phyloP scores from a whole-genome alignment of 2,113 vertebrate genomes.

The Hepsetus odoe region DNA sequence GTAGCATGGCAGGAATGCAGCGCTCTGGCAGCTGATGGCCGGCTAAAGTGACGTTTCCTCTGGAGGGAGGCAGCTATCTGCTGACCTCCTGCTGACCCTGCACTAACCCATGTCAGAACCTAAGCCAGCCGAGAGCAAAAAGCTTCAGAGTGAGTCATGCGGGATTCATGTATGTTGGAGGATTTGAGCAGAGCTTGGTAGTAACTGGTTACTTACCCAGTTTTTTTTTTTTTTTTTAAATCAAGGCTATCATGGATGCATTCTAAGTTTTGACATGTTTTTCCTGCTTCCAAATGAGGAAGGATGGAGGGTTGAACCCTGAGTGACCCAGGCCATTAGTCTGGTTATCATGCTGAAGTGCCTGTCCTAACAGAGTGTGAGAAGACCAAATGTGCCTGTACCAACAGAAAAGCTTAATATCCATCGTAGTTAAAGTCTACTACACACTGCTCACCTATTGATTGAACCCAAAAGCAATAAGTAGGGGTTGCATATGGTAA shows the following conservation, averaged over 20 bases:
- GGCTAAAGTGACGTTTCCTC: conserved; percentile 40
- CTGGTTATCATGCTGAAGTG: background rate
- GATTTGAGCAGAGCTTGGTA: background rate
- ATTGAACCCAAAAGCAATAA: too few species aligned
- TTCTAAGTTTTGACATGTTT: background rate
- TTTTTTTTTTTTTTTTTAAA: too few species aligned
- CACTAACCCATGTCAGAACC: conserved; percentile 23
- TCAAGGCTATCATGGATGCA: too few species aligned
- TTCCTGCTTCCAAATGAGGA: conserved; percentile 29
- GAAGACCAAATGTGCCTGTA: background rate
- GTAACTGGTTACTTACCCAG: background rate
- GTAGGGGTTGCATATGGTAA: too few species aligned
- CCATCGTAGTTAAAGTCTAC: too few species aligned
- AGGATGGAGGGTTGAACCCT: background rate
- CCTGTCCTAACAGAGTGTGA: background rate
- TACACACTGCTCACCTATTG: too few species aligned
- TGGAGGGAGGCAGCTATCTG: conserved; percentile 31
- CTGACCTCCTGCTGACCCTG: conserved; percentile 44
- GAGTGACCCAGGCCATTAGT: conserved; percentile 10
- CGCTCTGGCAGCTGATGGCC: conserved; percentile 42
- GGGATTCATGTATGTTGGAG: background rate
- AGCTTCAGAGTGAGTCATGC: background rate
- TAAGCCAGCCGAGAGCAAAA: background rate
- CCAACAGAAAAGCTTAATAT: background rate
- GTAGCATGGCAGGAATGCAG: conserved; percentile 42